Base-by-base conservation (phyloP, 1,140 invertebrate genomes). In the Hyphantria cunea region DNA sequence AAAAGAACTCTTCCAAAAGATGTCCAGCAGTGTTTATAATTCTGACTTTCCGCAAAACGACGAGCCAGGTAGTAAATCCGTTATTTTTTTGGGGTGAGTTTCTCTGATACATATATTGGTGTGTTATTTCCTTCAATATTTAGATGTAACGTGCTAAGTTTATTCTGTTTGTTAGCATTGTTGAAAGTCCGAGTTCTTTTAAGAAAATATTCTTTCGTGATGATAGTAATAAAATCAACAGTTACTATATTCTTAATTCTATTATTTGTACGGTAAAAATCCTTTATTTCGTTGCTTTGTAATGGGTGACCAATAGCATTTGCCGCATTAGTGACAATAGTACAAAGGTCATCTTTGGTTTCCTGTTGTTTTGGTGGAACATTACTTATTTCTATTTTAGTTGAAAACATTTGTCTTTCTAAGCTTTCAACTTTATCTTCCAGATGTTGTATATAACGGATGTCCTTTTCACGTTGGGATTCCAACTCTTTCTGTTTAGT, bases 1-100 rank as follows among this genome's bases (percentile, higher is more conserved):
- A 51, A 8, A 25, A 51, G 6, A 34, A 51, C 49, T 51, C 13
- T 51, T 11, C 31, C 49, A 51, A 13, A 51, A 5, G 49, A 51
- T 6, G 12, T 51, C 31, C 31, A 51, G 11, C 49, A 51, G 13
- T 51, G 33, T 51, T 51, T 51, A 34, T 51, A 34, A 12, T 12
- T 13, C 8, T 51, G 11, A 1, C 33, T 25, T 51, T 34, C 6
- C 6, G 49, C 49, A 51, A 51, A 51, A 7, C n/a, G 7, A 31
- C 49, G 49, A 7, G 31, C 25, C 4, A 33, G 25, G 25, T 34
- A 34, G 25, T 51, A 51, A 6, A 34, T 32, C 0, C 49, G 9
- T 13, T 51, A 12, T 33, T 17, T 33, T 9, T 51, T 32, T 1
- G 49, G 49, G n/a, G 31, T 51, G 6, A 51, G 31, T 51, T 51